A percentile compares a stretch with the other conserved stretches of the same genome.
These are phyloP conservation scores for Ophthalmolycus amberensis DNA, from an alignment of 2,113 vertebrate species.

Conservation along the genomic window DNA sequence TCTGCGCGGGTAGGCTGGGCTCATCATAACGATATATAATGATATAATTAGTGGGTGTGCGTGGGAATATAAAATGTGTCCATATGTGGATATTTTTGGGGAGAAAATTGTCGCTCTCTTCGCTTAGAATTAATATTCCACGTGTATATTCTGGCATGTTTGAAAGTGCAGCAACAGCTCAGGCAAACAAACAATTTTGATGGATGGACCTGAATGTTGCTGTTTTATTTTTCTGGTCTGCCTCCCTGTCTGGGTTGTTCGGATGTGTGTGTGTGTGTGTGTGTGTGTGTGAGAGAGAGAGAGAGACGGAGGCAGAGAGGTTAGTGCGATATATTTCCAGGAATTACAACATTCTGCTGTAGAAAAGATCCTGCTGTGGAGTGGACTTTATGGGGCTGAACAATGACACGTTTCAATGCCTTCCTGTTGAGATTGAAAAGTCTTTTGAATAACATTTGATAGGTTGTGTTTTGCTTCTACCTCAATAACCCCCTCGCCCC, in stretches of 20 bases:
- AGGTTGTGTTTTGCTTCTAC: slow-evolving; percentile 49
- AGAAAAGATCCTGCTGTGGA: slow-evolving; percentile 14
- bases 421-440: slow-evolving; percentile 39
- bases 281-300: background rate
- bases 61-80: background rate
- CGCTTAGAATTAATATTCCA: background rate
- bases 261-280: background rate
- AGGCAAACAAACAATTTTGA: background rate
- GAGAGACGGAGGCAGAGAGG: background rate
- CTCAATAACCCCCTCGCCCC: slow-evolving; percentile 8
- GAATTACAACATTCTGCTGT: slow-evolving; percentile 15
- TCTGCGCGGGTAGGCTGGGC: slow-evolving; percentile 89
- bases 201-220: background rate
- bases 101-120: background rate
- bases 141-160: background rate
- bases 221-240: background rate
- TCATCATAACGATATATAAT: background rate
- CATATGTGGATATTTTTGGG: background rate
- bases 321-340: slow-evolving; percentile 26
- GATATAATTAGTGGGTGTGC: background rate
- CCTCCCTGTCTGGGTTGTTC: background rate
- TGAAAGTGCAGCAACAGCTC: background rate
- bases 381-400: slow-evolving; percentile 21
- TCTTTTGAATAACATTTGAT: slow-evolving; percentile 26
- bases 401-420: slow-evolving; percentile 32